phyloP scores from a whole-genome alignment of 2,888 invertebrate genomes.

The Rhaphigaster nebulosa region DNA sequence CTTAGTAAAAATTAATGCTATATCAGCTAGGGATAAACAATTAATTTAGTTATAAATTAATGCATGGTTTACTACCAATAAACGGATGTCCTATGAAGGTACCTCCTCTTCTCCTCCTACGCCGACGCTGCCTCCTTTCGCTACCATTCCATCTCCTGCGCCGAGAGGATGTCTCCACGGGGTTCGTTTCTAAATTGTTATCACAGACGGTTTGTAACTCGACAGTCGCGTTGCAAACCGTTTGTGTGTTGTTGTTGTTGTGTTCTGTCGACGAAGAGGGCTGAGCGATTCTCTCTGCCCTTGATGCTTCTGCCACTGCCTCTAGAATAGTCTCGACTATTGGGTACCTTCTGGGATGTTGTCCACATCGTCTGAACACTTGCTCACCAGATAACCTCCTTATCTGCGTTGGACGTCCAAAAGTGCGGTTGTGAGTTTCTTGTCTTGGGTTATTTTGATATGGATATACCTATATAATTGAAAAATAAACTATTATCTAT shows the following conservation, averaged over 20 bases:
- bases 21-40: no score
- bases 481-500: no score
- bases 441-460: not conserved
- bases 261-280: not conserved
- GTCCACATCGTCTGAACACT: not conserved
- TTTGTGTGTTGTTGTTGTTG: not conserved
- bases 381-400: not conserved
- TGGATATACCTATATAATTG: not conserved
- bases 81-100: not conserved
- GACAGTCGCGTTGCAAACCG: not conserved
- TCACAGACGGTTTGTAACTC: not conserved
- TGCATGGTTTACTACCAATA: not conserved
- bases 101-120: constrained; percentile 6
- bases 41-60: no score
- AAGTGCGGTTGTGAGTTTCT: not conserved
- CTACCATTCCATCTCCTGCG: not conserved
- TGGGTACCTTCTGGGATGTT: not conserved
- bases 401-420: not conserved
- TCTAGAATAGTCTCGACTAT: not conserved
- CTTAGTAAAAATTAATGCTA: no score
- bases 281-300: not conserved
- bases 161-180: not conserved
- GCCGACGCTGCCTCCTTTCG: constrained; percentile 44
- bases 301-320: not conserved
- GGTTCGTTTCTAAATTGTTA: not conserved